phyloP scores from a whole-genome alignment of 2,113 vertebrate genomes.

The Periophthalmodon schlosseri region DNA sequence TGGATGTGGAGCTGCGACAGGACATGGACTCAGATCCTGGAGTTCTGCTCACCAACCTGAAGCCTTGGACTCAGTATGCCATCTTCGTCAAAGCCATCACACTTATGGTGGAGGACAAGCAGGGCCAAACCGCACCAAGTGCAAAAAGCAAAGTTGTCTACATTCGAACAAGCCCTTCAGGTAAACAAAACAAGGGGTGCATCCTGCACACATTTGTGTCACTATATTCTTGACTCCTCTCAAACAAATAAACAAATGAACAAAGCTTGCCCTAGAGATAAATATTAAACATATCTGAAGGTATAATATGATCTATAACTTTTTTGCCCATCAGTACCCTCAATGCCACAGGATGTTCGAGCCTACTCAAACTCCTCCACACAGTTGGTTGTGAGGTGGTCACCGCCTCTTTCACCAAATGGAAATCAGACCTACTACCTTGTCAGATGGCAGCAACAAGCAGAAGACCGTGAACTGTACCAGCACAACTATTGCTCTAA shows the following conservation, averaged over 20 bases:
- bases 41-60: slow-evolving; percentile 84
- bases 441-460: slow-evolving; percentile 94
- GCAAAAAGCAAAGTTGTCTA: slow-evolving; percentile 96
- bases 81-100: slow-evolving; percentile 95
- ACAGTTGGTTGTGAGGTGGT: slow-evolving; percentile 93
- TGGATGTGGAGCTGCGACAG: slow-evolving; percentile 89
- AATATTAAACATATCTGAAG: background rate
- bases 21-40: slow-evolving; percentile 87
- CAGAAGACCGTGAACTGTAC: slow-evolving; percentile 92
- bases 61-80: slow-evolving; percentile 96
- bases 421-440: slow-evolving; percentile 95
- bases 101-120: slow-evolving; percentile 89
- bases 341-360: slow-evolving; percentile 90
- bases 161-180: slow-evolving; percentile 92
- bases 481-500: slow-evolving; percentile 97
- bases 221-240: background rate
- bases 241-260: background rate
- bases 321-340: slow-evolving; percentile 80
- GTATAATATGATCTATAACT: background rate
- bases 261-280: background rate
- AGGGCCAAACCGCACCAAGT: slow-evolving; percentile 75
- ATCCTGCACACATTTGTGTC: background rate
- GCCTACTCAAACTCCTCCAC: slow-evolving; percentile 93
- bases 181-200: slow-evolving; percentile 67
- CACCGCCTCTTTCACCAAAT: slow-evolving; percentile 88